Conservation (phyloP, 2,888 invertebrate genomes). For the Chloroclysta siterata region DNA sequence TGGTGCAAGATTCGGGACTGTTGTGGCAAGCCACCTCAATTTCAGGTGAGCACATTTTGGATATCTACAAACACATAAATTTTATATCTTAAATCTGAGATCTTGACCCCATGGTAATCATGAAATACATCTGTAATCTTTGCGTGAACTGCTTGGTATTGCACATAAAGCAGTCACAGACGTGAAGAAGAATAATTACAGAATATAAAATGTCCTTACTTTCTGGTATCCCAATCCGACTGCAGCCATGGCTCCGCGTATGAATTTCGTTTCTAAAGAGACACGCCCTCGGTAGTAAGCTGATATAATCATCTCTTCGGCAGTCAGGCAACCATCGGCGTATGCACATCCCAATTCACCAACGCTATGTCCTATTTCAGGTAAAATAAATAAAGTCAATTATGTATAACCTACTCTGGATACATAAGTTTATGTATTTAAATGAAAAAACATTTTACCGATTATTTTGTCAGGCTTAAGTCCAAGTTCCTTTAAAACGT, state of each 20-base stretch:
- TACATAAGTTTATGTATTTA: too few species aligned
- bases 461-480: conserved; percentile 90
- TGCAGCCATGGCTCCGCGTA: conserved; percentile 93
- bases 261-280: conserved; percentile 86
- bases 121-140: too few species aligned
- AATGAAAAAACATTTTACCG: conserved; percentile 74
- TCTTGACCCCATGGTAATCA: too few species aligned
- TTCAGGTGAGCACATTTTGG: conserved; percentile 61
- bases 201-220: conserved; percentile 50
- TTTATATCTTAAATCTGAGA: too few species aligned
- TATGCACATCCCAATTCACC: conserved; percentile 97
- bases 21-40: conserved; percentile 90
- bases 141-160: too few species aligned
- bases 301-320: conserved; percentile 91
- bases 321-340: conserved; percentile 93
- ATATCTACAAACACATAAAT: conserved; percentile 36
- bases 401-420: too few species aligned
- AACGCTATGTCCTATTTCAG: conserved; percentile 73
- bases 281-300: conserved; percentile 91
- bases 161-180: too few species aligned
- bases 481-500: conserved; percentile 76
- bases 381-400: neutral
- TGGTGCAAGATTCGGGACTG: conserved; percentile 88
- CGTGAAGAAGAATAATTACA: neutral
- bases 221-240: conserved; percentile 86